phyloP scores from a whole-genome alignment of 2,113 vertebrate genomes.

The Catagonus wagneri region DNA sequence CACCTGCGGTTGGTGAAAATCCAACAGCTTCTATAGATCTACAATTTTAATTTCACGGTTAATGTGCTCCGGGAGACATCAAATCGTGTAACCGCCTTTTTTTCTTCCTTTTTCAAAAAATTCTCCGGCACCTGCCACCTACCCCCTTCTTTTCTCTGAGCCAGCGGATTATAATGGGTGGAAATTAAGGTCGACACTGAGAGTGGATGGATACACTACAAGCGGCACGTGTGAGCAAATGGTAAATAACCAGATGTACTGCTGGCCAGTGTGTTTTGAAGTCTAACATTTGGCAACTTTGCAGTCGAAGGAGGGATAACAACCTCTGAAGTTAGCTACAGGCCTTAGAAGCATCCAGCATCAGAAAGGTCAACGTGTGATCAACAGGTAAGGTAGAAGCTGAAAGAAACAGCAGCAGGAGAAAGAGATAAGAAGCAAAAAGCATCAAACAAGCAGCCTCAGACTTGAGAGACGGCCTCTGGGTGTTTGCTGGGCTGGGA shows the following conservation, averaged over 20 bases:
- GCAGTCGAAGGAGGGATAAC: constrained; percentile 29
- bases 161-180: background rate
- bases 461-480: background rate
- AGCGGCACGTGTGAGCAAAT: background rate
- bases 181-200: constrained; percentile 22
- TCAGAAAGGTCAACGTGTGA: constrained; percentile 57
- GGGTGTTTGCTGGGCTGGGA: background rate
- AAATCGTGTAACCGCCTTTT: background rate
- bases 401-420: constrained; percentile 56
- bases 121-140: background rate
- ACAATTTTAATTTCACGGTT: constrained; percentile 54
- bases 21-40: background rate
- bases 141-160: background rate
- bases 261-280: constrained; percentile 20
- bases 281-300: constrained; percentile 9
- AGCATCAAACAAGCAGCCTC: background rate
- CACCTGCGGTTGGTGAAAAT: background rate
- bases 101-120: background rate
- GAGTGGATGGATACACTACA: background rate
- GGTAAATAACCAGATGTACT: background rate
- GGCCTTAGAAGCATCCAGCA: background rate
- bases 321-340: constrained; percentile 43
- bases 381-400: constrained; percentile 55
- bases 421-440: constrained; percentile 54
- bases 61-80: background rate